These are phyloP conservation scores for Hipparchia semele DNA, from an alignment of 2,888 invertebrate species.

Conservation along the genomic window DNA sequence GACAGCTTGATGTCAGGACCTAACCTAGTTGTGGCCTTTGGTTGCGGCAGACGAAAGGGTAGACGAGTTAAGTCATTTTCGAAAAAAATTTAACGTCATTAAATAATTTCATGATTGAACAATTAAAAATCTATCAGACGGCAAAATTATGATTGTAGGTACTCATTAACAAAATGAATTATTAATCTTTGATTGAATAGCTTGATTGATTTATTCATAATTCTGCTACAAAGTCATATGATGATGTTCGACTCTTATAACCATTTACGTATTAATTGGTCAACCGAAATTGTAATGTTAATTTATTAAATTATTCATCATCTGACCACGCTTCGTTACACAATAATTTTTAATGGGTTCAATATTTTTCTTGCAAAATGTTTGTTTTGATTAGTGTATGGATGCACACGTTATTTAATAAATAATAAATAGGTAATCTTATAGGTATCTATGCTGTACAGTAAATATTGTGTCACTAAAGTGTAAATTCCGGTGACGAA, in stretches of 20 bases:
- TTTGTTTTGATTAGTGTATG: not conserved
- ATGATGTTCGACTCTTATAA: not conserved
- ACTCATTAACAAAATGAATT: not conserved
- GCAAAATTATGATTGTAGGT: not conserved
- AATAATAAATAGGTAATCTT: too few species aligned
- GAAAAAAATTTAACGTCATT: too few species aligned
- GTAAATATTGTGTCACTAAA: too few species aligned
- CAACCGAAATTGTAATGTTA: not conserved
- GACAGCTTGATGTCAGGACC: too few species aligned
- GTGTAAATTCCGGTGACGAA: too few species aligned
- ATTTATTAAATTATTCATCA: conserved; percentile 1
- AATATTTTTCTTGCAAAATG: not conserved
- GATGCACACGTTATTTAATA: too few species aligned
- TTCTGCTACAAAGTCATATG: not conserved
- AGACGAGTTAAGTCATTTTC: too few species aligned
- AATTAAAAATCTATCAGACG: too few species aligned
- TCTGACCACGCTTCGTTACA: not conserved
- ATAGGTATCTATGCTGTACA: too few species aligned
- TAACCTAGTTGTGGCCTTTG: too few species aligned
- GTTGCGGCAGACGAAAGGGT: too few species aligned
- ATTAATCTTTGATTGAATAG: not conserved
- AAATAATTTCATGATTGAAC: too few species aligned
- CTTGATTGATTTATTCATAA: not conserved
- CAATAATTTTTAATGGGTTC: not conserved
- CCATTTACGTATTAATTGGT: not conserved